Conservation (phyloP, 2,113 vertebrate genomes). For the Salvelinus sp. region DNA sequence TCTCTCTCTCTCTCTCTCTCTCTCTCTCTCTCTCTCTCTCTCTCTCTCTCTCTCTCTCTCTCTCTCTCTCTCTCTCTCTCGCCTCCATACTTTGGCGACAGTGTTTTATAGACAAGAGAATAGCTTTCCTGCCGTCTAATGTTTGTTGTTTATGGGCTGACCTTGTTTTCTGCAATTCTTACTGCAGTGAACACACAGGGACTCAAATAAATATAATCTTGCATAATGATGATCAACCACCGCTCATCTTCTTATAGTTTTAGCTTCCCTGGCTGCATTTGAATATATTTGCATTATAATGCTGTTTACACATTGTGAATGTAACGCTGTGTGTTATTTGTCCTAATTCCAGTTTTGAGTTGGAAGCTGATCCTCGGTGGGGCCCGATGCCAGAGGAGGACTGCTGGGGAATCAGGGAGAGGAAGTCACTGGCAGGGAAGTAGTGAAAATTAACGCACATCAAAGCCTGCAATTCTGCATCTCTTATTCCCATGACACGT, state of each 20-base stretch:
- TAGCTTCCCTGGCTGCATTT: not conserved
- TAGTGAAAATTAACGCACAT: slow-evolving; percentile 17
- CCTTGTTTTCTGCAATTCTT: not conserved
- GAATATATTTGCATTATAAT: slow-evolving; percentile 19
- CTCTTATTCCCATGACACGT: not conserved
- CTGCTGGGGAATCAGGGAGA: slow-evolving; percentile 7
- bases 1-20: not conserved
- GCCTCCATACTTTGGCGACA: not conserved
- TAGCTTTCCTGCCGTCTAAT: not conserved
- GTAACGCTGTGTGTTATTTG: slow-evolving; percentile 4
- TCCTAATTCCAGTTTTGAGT: slow-evolving; percentile 8
- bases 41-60: not conserved
- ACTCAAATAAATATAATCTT: slow-evolving; percentile 3
- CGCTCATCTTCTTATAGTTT: slow-evolving; percentile 1
- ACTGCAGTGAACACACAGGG: not conserved
- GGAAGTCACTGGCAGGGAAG: slow-evolving; percentile 3
- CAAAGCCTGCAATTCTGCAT: slow-evolving; percentile 5
- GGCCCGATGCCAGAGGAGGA: not conserved
- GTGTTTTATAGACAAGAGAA: not conserved
- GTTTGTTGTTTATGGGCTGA: not conserved
- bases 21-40: not conserved
- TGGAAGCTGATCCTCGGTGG: slow-evolving; percentile 8
- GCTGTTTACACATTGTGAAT: not conserved
- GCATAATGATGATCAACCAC: slow-evolving; percentile 1
- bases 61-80: not conserved